phyloP scores from a whole-genome alignment of 2,113 vertebrate species.

The Morone saxatilis region DNA sequence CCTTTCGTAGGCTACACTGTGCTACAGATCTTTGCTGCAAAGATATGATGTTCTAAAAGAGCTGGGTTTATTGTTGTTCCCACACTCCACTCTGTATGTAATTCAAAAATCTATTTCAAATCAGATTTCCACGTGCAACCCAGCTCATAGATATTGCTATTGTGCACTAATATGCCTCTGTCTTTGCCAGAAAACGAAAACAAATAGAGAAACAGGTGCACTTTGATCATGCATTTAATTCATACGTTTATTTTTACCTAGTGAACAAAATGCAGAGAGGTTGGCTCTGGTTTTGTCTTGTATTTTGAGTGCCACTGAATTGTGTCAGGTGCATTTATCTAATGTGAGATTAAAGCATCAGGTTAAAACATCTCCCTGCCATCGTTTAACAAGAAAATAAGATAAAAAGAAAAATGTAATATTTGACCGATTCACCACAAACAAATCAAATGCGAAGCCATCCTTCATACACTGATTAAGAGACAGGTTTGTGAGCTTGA shows the following conservation, averaged over 20 bases:
- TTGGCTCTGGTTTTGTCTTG: neutral
- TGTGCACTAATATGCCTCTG: neutral
- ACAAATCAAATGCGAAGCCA: constrained; percentile 5
- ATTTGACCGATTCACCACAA: neutral
- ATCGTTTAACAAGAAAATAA: neutral
- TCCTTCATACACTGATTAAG: constrained; percentile 22
- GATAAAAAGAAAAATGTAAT: neutral
- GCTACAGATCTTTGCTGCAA: constrained; percentile 54
- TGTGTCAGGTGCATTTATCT: neutral
- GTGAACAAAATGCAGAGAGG: neutral
- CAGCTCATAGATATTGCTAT: constrained; percentile 21
- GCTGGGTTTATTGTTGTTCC: constrained; percentile 35
- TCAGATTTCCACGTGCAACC: constrained; percentile 34
- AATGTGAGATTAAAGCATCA: neutral
- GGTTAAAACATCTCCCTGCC: neutral
- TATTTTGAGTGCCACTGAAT: neutral
- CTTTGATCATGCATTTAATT: neutral
- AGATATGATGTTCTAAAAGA: constrained; percentile 48
- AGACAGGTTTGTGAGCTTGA: neutral
- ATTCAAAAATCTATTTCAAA: constrained; percentile 53
- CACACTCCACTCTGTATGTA: constrained; percentile 4
- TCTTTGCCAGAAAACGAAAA: neutral
- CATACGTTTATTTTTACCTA: neutral
- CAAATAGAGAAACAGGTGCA: neutral
- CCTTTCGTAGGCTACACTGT: constrained; percentile 47